These are phyloP conservation scores for Neoascia interrupta DNA, from an alignment of 2,888 invertebrate genomes.

Conservation along the genomic window DNA sequence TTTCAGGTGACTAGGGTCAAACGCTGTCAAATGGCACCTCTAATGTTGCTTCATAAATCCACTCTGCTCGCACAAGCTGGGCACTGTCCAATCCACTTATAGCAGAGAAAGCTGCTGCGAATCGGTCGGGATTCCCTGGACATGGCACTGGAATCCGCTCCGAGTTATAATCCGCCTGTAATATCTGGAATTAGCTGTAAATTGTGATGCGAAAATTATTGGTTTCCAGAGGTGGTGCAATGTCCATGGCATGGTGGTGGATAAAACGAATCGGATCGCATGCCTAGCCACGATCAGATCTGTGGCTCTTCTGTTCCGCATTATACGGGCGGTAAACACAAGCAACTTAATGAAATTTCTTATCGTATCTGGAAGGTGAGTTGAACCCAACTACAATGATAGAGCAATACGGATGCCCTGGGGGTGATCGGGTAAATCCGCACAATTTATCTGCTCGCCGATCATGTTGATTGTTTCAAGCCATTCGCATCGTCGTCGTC, in stretches of 20 bases:
- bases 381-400: constrained; percentile 28
- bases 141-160: constrained; percentile 55
- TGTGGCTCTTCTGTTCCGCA: constrained; percentile 34
- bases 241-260: constrained; percentile 18
- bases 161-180: constrained; percentile 70
- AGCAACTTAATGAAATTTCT: constrained; percentile 41
- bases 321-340: constrained; percentile 37
- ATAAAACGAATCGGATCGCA: constrained; percentile 54
- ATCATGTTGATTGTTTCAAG: constrained; percentile 67
- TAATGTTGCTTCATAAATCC: constrained; percentile 69
- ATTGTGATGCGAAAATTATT: constrained; percentile 77
- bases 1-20: constrained; percentile 62
- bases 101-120: constrained; percentile 51
- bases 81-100: constrained; percentile 26
- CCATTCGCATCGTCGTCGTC: constrained; percentile 18
- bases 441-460: constrained; percentile 65
- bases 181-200: constrained; percentile 77
- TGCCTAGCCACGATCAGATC: constrained; percentile 53
- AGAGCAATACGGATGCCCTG: constrained; percentile 65
- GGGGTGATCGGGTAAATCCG: constrained; percentile 64
- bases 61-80: constrained; percentile 19
- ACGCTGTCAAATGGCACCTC: constrained; percentile 70
- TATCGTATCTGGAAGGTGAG: constrained; percentile 18
- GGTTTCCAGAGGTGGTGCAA: constrained; percentile 44
- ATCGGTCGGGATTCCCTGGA: constrained; percentile 28